Conservation (phyloP, 2,113 vertebrate species). For the Strigops habroptila region DNA sequence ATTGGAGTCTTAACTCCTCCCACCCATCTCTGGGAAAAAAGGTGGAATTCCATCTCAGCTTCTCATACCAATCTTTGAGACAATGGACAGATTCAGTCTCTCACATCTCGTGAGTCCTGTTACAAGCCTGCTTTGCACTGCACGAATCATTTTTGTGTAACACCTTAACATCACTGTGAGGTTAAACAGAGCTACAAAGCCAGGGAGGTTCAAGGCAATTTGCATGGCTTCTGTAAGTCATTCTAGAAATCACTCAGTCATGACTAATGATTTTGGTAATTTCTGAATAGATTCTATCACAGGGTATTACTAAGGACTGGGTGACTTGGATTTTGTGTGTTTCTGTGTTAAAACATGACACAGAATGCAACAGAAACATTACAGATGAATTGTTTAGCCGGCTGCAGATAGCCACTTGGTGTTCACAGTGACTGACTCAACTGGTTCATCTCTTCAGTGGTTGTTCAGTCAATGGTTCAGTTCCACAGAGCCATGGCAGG, state of each 20-base stretch:
- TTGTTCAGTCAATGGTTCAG: not conserved
- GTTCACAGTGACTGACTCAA: not conserved
- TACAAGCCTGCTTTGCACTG: not conserved
- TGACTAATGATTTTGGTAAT: not conserved
- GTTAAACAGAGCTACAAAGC: not conserved
- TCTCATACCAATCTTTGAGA: not conserved
- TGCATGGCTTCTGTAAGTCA: not conserved
- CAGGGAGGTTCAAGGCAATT: not conserved
- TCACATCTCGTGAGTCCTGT: not conserved
- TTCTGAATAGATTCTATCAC: not conserved
- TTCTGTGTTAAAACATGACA: not conserved
- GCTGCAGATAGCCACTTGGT: not conserved
- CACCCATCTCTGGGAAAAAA: not conserved
- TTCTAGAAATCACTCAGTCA: not conserved
- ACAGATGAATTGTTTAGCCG: not conserved
- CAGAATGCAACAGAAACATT: not conserved
- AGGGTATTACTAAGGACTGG: not conserved
- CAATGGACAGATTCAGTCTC: not conserved
- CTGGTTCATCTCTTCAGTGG: not conserved
- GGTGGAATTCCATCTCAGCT: not conserved
- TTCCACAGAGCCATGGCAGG: not conserved
- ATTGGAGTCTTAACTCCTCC: not conserved
- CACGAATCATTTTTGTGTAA: not conserved
- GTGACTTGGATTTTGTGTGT: not conserved
- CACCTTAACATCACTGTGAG: not conserved